Evolutionary conservation across 2,113 vertebrate species (phyloP), one percentile per base, ranked within the genome.

Genomic region (Lamprotornis superbus): DNA sequence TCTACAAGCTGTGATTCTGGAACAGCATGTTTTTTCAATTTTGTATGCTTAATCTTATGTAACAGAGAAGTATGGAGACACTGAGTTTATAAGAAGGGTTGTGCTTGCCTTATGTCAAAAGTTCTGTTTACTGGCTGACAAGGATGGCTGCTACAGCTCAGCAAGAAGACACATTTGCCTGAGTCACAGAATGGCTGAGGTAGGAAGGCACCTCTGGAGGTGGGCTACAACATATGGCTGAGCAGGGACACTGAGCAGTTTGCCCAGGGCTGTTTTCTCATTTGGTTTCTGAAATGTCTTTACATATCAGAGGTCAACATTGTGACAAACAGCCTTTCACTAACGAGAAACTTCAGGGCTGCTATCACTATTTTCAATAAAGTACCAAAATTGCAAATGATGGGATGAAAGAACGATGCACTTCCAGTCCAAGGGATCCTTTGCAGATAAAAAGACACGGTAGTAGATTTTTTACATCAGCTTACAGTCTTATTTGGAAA

Each of bases 401-500:
- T 53, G 20, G 30, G 56, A n/a, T 91, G 56, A 89, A 89, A 65
- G 67, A 83, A 14, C 1, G 9, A 8, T 57, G 10, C 20, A 27
- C 53, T 85, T 87, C 30, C 12, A 69, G 40, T 83, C 25, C 59
- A 80, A 73, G 27, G 33, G 17, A 64, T 53, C 3, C 35, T 85
- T 85, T n/a, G 8, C 0, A 7, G 85, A 55, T 63, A 88, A 56
- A 74, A 92, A 85, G 23, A 35, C 14, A 15, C 2, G 31, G 71
- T 7, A 60, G 19, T 15, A 90, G 79, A 61, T 73, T 88, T 91
- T 95, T 91, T 83, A 53, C 57, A 35, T 69, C 61, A 77, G 44
- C 31, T 94, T 85, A 46, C 8, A 27, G 40, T 87, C 67, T 94
- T 71, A 21, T 87, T 89, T 90, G 50, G 67, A 90, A 80, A 88